Evolutionary conservation across 2,888 invertebrate genomes (phyloP), one percentile per base, ranked within the genome.

Genomic region (Pasiphila rectangulata): DNA sequence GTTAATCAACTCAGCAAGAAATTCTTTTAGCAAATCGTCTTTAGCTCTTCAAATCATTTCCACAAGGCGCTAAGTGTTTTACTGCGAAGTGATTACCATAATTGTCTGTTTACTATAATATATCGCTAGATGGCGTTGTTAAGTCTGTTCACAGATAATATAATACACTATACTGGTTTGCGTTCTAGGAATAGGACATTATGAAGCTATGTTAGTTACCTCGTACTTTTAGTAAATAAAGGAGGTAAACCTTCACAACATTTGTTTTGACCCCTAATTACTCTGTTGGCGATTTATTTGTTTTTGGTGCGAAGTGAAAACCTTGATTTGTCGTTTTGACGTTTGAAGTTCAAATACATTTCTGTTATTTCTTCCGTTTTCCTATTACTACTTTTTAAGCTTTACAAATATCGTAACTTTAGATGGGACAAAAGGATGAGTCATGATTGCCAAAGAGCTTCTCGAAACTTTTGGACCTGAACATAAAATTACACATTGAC

Each of bases 121-220:
- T 16, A 13, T 16, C 39, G 20, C 38, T 36, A 44, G 44, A 49
- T 36, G 49, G 36, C 49, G 29, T 30, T 27, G 19, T 20, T n/a
- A 27, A 4, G n/a, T 16, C 16, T 40, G 48, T 39, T n/a, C n/a
- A n/a, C n/a, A n/a, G n/a, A n/a, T n/a, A n/a, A n/a, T n/a, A n/a
- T n/a, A n/a, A n/a, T 42, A 42, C 16, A 12, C 30, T 36, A 25
- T 32, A 42, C 37, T 47, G 37, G 30, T 42, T 32, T 37, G 4
- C 12, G 32, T 37, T 42, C 25, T 41, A 19, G 19, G 35, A 36
- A 46, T 21, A 35, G 17, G 19, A 23, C 16, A 36, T 36, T 4
- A n/a, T 13, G n/a, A n/a, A n/a, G n/a, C n/a, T 9, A 23, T 15
- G 29, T n/a, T 16, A n/a, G n/a, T 30, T 17, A 16, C 1, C 16